These are phyloP conservation scores for Tridacna gigas DNA, from an alignment of 2,888 invertebrate species.

Conservation along the genomic window DNA sequence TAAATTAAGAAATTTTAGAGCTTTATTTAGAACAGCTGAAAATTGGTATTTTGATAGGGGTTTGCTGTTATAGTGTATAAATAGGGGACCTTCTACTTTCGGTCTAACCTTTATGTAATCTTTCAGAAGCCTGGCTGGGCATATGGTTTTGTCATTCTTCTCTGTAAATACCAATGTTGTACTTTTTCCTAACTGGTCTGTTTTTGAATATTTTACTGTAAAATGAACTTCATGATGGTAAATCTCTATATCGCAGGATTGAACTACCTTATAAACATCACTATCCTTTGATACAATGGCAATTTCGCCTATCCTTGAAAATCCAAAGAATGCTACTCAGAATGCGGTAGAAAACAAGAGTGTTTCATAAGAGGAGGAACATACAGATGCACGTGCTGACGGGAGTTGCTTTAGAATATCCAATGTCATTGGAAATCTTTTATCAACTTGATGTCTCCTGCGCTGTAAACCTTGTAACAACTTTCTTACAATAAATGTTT, in stretches of 20 bases:
- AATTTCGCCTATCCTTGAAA: conserved; percentile 46
- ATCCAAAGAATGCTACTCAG: conserved; percentile 44
- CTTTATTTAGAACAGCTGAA: conserved; percentile 40
- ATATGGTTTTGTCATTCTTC: neutral
- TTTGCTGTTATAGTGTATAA: conserved; percentile 21
- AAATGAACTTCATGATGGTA: neutral
- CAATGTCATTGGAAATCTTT: conserved; percentile 21
- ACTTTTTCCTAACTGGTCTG: conserved; percentile 26
- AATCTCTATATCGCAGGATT: neutral
- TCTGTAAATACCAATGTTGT: no score
- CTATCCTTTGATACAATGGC: neutral
- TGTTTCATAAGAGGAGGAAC: conserved; percentile 24
- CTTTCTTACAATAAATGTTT: conserved; percentile 35
- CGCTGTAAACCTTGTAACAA: conserved; percentile 42
- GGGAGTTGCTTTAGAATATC: conserved; percentile 7
- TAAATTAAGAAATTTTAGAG: neutral
- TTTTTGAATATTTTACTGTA: conserved; percentile 7
- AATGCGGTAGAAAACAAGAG: conserved; percentile 34
- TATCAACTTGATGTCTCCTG: neutral
- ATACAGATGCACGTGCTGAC: neutral
- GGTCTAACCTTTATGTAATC: neutral
- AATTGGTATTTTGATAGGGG: conserved; percentile 38
- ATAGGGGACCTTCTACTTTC: neutral
- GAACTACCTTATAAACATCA: neutral
- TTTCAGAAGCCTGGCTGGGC: neutral